These are phyloP conservation scores for Oreamnos americanus DNA, from an alignment of 2,113 vertebrate species.

Conservation along the genomic window DNA sequence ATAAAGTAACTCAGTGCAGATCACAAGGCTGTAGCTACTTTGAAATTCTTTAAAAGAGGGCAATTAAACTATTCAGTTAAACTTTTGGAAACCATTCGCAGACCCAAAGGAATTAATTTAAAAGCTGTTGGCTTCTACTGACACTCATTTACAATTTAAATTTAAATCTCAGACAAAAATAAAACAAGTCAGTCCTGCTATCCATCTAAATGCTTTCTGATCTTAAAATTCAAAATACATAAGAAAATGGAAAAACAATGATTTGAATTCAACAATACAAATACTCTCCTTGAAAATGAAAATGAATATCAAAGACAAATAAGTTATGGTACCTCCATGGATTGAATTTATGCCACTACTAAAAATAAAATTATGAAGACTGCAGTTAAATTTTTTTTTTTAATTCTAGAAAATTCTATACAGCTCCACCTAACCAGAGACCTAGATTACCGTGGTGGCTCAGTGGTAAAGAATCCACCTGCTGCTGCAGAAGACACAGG, in stretches of 20 bases:
- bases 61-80: constrained; percentile 56
- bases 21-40: not conserved
- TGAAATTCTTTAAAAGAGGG: constrained; percentile 65
- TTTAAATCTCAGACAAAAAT: constrained; percentile 39
- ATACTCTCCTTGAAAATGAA: constrained; percentile 2
- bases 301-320: not conserved
- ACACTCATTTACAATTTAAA: constrained; percentile 39
- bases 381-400: not conserved
- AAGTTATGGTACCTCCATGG: not conserved
- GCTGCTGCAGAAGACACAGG: not conserved
- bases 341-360: not conserved
- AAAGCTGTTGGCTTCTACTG: constrained; percentile 38
- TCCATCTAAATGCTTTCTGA: not conserved
- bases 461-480: not conserved
- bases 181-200: constrained; percentile 5
- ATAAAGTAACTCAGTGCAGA: constrained; percentile 12
- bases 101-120: constrained; percentile 59
- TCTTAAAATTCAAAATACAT: not conserved
- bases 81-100: constrained; percentile 39
- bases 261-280: not conserved
- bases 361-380: constrained; percentile 12
- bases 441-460: not conserved
- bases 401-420: not conserved
- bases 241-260: constrained; percentile 32
- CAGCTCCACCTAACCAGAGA: not conserved